Conservation (phyloP, 1,140 invertebrate species). For the Orussus abietinus region DNA sequence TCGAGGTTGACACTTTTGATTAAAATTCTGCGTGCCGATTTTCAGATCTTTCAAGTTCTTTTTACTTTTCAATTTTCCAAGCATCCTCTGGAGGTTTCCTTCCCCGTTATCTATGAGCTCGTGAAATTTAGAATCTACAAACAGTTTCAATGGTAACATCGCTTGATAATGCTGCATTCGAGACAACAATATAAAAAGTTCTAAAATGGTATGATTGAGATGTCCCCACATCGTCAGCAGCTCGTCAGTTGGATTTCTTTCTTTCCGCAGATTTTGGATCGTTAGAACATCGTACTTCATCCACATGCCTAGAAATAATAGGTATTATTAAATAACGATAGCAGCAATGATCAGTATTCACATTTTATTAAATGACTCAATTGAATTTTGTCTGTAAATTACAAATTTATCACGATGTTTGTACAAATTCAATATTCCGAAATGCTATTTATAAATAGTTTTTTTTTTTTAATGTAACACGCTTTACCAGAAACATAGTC, state of each 20-base stretch:
- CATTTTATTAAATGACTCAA: too few species aligned
- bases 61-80: conserved; percentile 10
- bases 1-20: conserved; percentile 20
- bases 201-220: conserved; percentile 73
- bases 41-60: conserved; percentile 37
- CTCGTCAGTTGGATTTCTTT: conserved; percentile 69
- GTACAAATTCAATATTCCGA: too few species aligned
- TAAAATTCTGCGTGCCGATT: conserved; percentile 39
- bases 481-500: neutral
- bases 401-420: too few species aligned
- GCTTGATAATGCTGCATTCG: conserved; percentile 71
- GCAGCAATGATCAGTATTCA: too few species aligned
- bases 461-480: neutral
- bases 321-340: too few species aligned
- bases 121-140: conserved; percentile 61
- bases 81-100: conserved; percentile 34
- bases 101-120: conserved; percentile 53
- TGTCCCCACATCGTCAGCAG: conserved; percentile 74
- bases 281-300: conserved; percentile 53
- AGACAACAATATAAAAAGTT: conserved; percentile 69
- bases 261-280: conserved; percentile 54
- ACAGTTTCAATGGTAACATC: conserved; percentile 63
- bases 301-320: conserved; percentile 44
- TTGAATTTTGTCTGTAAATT: too few species aligned
- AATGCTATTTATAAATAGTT: neutral